phyloP scores from a whole-genome alignment of 92 coral and sea anemone species.

The Galaxea fascicularis region DNA sequence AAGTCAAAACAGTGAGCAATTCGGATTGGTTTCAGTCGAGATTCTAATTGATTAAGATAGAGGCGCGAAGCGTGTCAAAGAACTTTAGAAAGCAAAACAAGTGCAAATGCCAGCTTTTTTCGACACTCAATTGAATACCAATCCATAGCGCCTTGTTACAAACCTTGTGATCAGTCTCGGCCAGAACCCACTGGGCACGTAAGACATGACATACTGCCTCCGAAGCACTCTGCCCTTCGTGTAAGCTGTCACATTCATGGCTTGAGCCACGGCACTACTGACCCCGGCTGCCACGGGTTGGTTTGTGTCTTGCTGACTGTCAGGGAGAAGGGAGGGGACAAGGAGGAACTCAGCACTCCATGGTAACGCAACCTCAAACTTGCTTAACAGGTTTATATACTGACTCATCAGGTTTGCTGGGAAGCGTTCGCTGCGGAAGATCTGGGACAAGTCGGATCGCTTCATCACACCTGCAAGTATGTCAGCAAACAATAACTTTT shows the following conservation, averaged over 20 bases:
- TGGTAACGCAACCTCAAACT: constrained; percentile 96
- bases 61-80: no score
- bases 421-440: constrained; percentile 96
- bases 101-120: no score
- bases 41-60: no score
- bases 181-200: constrained; percentile 99
- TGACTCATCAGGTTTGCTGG: constrained; percentile 96
- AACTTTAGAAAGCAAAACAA: no score
- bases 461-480: constrained; percentile 85
- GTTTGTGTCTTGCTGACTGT: constrained; percentile 85
- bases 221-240: constrained; percentile 89
- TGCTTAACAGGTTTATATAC: constrained; percentile 92
- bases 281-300: constrained; percentile 90
- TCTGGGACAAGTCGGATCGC: constrained; percentile 94
- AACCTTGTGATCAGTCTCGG: constrained; percentile 97
- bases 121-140: no score
- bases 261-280: constrained; percentile 80
- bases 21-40: no score
- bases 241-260: constrained; percentile 94
- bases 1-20: no score
- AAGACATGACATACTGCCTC: constrained; percentile 97
- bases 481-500: neutral
- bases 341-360: constrained; percentile 94
- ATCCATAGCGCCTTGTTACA: neutral
- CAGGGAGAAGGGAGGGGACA: constrained; percentile 98